Base-by-base conservation (phyloP, 2,797 vertebrate genomes). In the Florisuga fusca region DNA sequence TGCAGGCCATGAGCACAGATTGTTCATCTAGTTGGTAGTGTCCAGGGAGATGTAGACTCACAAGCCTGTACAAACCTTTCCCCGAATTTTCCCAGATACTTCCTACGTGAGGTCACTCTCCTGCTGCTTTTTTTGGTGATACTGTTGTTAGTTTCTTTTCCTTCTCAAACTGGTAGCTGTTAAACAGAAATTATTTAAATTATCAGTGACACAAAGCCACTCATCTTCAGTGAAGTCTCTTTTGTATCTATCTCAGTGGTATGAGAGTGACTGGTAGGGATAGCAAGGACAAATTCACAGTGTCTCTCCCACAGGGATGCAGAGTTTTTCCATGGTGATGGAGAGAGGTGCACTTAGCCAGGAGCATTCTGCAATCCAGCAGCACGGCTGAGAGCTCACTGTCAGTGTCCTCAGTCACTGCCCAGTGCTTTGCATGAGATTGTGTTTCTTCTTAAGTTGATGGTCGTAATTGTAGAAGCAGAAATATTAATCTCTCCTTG, bases 201-300 rank as follows among this genome's bases (percentile, higher is more conserved):
- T 46, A 13, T 27, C 11, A 10, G 23, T 34, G 54, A 21, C 9
- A 8, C 23, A 59, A 12, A 76, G 46, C 8, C 22, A 6, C 20
- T 55, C 0, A 26, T 62, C 9, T 31, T 43, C 0, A 1, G 5
- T 31, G 31, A 67, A 58, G 18, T 66, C 57, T 45, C 6, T 63
- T 51, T 41, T 10, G 14, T 72, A 57, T n/a, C 43, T 45, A 1
- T 77, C 36, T 61, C 10, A 3, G 33, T 58, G 45, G 7, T 53
- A 58, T 33, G 15, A 0, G 1, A 68, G 19, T 1, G 2, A 9
- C 50, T 41, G 51, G 17, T 20, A 68, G 61, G 41, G 53, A 5
- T 17, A 27, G 41, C 29, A 33, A 50, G 48, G 61, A n/a, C 38
- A 36, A 9, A 51, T 29, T 53, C 55, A 19, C 12, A 16, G 48